These are phyloP conservation scores for Athene cunicularia DNA, from an alignment of 2,113 vertebrate genomes.

Conservation along the genomic window DNA sequence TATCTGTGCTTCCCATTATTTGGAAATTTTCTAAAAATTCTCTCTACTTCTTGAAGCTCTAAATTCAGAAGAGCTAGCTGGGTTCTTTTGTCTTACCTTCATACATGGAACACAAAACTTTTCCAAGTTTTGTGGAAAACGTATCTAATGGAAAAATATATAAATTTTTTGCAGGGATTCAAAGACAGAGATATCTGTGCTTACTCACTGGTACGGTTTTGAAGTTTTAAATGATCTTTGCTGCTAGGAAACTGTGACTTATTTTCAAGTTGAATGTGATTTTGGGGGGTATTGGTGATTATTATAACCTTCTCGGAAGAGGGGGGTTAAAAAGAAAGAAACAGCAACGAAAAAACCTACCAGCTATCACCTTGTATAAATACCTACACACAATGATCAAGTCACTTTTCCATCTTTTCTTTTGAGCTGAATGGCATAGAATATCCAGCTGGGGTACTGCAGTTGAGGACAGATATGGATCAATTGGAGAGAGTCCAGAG, in stretches of 20 bases:
- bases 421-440: constrained; percentile 53
- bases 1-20: background rate
- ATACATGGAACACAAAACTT: background rate
- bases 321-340: background rate
- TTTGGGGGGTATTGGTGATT: background rate
- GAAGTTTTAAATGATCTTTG: background rate
- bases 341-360: background rate
- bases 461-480: constrained; percentile 62
- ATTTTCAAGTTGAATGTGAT: background rate
- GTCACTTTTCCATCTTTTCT: constrained; percentile 52
- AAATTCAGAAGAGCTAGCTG: background rate
- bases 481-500: constrained; percentile 52
- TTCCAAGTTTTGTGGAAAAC: background rate
- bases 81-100: background rate
- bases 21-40: background rate
- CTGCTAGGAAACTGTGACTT: background rate
- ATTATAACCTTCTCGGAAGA: background rate
- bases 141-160: background rate
- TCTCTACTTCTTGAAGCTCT: background rate
- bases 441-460: constrained; percentile 41
- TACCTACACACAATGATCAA: constrained; percentile 17
- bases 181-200: background rate
- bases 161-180: background rate
- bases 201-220: background rate
- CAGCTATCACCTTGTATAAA: background rate